Conservation (phyloP, 2,113 vertebrate species). For the Nannospalax galili region DNA sequence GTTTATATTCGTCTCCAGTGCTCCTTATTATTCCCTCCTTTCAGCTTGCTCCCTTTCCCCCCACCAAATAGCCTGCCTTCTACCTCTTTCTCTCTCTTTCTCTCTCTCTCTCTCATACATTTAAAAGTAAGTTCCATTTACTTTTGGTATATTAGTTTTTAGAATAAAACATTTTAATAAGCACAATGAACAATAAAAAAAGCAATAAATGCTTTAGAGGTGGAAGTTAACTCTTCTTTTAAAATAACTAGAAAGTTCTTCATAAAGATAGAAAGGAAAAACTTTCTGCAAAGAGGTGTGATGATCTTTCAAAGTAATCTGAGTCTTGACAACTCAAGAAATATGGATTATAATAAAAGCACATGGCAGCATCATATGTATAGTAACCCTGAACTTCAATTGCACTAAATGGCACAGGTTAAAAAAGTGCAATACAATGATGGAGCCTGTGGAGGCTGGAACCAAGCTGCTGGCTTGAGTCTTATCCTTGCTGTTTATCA, state of each 20-base stretch:
- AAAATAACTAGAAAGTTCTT: not conserved
- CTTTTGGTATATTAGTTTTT: not conserved
- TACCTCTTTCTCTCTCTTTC: not conserved
- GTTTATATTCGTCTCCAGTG: not conserved
- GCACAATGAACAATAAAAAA: not conserved
- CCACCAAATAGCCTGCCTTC: not conserved
- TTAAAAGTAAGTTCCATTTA: too few relatives aligned
- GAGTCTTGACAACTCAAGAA: not conserved
- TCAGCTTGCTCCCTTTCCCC: not conserved
- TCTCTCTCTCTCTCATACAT: not conserved
- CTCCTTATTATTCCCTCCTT: too few relatives aligned
- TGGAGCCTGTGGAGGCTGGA: too few relatives aligned
- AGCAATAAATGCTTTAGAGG: not conserved
- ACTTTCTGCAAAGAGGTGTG: not conserved
- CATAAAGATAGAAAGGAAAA: not conserved
- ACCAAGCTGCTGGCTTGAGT: not conserved
- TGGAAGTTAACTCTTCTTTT: not conserved
- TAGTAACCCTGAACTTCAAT: not conserved
- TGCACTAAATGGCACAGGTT: not conserved
- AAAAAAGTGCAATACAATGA: not conserved
- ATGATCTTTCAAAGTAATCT: not conserved
- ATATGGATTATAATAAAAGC: not conserved
- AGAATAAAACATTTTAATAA: not conserved
- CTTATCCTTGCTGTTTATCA: not conserved
- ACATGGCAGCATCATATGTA: fast-evolving